These are phyloP conservation scores for Caenorhabditis drosophilae DNA, from an alignment of 2,888 invertebrate species.

Conservation along the genomic window DNA sequence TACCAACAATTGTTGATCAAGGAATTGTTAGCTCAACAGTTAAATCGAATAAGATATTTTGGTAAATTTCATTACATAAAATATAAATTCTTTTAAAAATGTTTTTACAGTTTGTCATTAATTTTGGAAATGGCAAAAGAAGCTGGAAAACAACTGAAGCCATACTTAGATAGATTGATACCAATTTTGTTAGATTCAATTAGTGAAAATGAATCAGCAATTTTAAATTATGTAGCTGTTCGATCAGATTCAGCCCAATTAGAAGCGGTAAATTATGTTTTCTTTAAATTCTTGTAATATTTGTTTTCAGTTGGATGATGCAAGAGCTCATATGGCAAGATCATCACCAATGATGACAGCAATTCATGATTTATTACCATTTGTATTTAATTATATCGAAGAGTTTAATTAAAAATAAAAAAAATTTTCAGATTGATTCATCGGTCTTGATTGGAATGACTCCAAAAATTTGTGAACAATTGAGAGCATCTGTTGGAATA, in stretches of 20 bases:
- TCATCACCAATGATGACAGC: slow-evolving; percentile 78
- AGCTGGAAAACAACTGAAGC: slow-evolving; percentile 79
- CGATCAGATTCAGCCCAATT: slow-evolving; percentile 78
- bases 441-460: slow-evolving; percentile 29
- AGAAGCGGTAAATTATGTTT: slow-evolving; percentile 74
- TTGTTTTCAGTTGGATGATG: slow-evolving; percentile 75
- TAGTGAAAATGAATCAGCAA: slow-evolving; percentile 79
- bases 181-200: slow-evolving; percentile 82
- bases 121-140: slow-evolving; percentile 84
- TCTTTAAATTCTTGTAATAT: slow-evolving; percentile 46
- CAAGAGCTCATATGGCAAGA: slow-evolving; percentile 82
- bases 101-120: slow-evolving; percentile 79
- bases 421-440: slow-evolving; percentile 29
- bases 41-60: slow-evolving; percentile 41
- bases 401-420: not conserved
- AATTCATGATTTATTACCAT: slow-evolving; percentile 43
- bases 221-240: slow-evolving; percentile 82
- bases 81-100: not conserved
- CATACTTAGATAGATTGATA: slow-evolving; percentile 82
- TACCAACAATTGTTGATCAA: slow-evolving; percentile 50
- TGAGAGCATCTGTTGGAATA: slow-evolving; percentile 48
- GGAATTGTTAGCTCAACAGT: slow-evolving; percentile 48
- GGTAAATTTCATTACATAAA: slow-evolving; percentile 15
- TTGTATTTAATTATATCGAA: slow-evolving; percentile 21
- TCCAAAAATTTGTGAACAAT: slow-evolving; percentile 38